Percentiles rank a stretch among this genome's conserved stretches.
Evolutionary conservation across 2,113 vertebrate species (phyloP).

Genomic region (Tetraodon nigroviridis): DNA sequence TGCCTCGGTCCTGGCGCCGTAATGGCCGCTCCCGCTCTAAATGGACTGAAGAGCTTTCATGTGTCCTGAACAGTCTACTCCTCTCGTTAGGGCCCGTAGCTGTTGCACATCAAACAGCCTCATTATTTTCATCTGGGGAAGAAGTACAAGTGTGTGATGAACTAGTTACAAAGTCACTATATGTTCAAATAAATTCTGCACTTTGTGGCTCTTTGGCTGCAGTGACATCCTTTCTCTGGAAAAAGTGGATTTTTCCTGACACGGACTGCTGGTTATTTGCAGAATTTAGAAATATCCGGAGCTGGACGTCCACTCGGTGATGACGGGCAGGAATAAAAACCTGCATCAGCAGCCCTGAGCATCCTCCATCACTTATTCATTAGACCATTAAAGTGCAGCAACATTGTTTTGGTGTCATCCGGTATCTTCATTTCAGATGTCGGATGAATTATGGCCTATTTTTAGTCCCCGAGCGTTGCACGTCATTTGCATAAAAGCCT

Average conservation of each 20-base stretch:
- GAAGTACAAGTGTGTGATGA: conserved; percentile 42
- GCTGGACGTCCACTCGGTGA: neutral
- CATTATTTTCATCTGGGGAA: conserved; percentile 67
- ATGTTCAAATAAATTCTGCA: conserved; percentile 61
- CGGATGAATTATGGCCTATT: conserved; percentile 61
- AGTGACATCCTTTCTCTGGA: conserved; percentile 18
- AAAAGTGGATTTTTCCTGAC: conserved; percentile 21
- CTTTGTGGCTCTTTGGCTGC: conserved; percentile 37
- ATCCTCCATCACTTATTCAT: conserved; percentile 26
- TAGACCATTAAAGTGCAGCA: conserved; percentile 35
- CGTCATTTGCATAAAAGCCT: conserved; percentile 56
- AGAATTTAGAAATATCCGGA: conserved; percentile 1
- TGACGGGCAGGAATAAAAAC: conserved; percentile 24
- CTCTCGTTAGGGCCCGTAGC: conserved; percentile 61
- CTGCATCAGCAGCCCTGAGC: conserved; percentile 19
- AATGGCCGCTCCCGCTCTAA: conserved; percentile 59
- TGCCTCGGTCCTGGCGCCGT: conserved; percentile 38
- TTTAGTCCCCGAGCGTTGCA: conserved; percentile 47
- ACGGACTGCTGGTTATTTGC: conserved; percentile 23
- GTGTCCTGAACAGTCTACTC: conserved; percentile 63
- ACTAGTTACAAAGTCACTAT: conserved; percentile 51
- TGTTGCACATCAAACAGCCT: conserved; percentile 63
- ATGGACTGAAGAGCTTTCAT: conserved; percentile 69
- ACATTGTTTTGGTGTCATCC: conserved; percentile 50
- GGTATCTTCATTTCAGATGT: conserved; percentile 40